Conservation (phyloP, 64 coral and sea anemone species). For the Catalaphyllia jardinei region DNA sequence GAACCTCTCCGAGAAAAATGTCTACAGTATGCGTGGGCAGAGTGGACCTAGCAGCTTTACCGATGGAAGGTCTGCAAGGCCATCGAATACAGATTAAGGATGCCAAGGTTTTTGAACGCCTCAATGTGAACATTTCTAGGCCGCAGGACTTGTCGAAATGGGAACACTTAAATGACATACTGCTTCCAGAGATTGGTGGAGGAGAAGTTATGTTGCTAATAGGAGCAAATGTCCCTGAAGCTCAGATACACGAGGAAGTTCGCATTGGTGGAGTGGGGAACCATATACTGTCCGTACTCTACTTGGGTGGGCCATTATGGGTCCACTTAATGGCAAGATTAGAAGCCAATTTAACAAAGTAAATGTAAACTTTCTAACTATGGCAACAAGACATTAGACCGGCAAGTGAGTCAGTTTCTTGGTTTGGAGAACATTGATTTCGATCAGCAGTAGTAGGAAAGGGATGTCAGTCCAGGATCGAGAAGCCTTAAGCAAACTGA, state of each 20-base stretch:
- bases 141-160: slow-evolving; percentile 28
- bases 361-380: slow-evolving; percentile 71
- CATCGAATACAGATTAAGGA: not conserved
- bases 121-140: slow-evolving; percentile 36
- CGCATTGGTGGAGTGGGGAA: slow-evolving; percentile 30
- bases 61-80: not conserved
- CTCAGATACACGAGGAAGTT: slow-evolving; percentile 42
- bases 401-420: slow-evolving; percentile 60
- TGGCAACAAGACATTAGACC: slow-evolving; percentile 37
- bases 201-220: slow-evolving; percentile 51
- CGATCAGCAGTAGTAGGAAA: not conserved
- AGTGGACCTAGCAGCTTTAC: not conserved
- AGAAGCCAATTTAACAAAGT: not conserved
- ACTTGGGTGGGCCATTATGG: slow-evolving; percentile 59
- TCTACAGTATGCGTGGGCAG: not conserved
- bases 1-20: no score
- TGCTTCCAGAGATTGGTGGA: slow-evolving; percentile 20
- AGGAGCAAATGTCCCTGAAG: slow-evolving; percentile 51
- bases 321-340: no score
- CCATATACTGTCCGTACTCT: slow-evolving; percentile 69
- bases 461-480: slow-evolving; percentile 60
- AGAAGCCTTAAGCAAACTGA: slow-evolving; percentile 9
- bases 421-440: not conserved
- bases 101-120: slow-evolving; percentile 47
- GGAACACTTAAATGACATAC: slow-evolving; percentile 42